These are phyloP conservation scores for Octopus bimaculoides DNA, from an alignment of 1,140 invertebrate species.

Conservation along the genomic window DNA sequence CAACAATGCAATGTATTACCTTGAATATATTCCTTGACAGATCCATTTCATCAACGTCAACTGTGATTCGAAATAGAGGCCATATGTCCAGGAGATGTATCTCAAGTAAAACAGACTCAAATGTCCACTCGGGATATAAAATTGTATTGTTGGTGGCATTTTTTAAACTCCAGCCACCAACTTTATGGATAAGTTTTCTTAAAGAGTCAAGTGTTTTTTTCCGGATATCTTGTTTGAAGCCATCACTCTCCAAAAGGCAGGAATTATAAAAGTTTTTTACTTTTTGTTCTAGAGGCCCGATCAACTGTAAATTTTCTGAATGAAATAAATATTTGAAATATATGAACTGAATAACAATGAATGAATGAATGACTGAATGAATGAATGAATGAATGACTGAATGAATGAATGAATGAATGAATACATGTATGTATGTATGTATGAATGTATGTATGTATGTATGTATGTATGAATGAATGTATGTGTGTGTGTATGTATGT, in stretches of 20 bases:
- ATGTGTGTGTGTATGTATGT: background rate
- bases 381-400: background rate
- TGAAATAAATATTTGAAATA: conserved; percentile 4
- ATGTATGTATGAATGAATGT: background rate
- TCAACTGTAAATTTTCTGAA: conserved; percentile 21
- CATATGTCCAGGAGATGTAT: conserved; percentile 35
- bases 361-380: background rate
- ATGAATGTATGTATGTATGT: background rate
- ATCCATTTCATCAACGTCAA: conserved; percentile 37
- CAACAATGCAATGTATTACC: conserved; percentile 17
- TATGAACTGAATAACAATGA: background rate
- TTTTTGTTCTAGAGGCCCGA: conserved; percentile 24
- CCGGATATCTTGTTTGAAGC: conserved; percentile 9
- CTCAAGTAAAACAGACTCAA: conserved; percentile 28
- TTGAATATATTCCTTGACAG: conserved; percentile 31
- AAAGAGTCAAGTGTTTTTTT: conserved; percentile 24
- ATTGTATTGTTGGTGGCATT: background rate
- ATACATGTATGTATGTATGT: background rate
- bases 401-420: background rate
- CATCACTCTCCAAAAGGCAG: conserved; percentile 27
- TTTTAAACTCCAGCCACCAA: conserved; percentile 25
- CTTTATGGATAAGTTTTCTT: conserved; percentile 19
- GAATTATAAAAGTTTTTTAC: conserved; percentile 34
- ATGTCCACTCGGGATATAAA: conserved; percentile 17
- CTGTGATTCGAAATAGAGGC: conserved; percentile 35